Percentiles rank a stretch among this genome's conserved stretches.
Conservation (phyloP, 2,113 vertebrate species). For the Chaenocephalus aceratus region DNA sequence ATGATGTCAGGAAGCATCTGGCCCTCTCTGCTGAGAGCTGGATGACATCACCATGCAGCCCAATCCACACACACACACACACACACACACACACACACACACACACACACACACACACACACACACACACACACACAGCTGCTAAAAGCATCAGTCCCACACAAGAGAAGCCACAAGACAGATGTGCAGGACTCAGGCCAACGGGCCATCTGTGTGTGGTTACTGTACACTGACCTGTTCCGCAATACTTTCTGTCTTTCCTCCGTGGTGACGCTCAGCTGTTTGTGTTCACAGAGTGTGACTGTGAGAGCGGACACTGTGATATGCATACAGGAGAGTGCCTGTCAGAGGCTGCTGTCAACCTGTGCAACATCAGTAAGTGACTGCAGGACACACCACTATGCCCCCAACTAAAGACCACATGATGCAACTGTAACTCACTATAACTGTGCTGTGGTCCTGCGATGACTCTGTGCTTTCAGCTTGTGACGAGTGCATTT, state of each 20-base stretch:
- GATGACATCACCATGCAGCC: slow-evolving; percentile 59
- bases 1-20: slow-evolving; percentile 60
- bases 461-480: slow-evolving; percentile 1
- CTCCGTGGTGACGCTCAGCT: slow-evolving; percentile 17
- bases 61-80: slow-evolving; percentile 8
- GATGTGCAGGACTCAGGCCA: slow-evolving; percentile 58
- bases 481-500: slow-evolving; percentile 96
- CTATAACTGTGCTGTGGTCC: neutral
- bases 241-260: neutral
- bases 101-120: slow-evolving; percentile 16
- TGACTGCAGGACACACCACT: neutral
- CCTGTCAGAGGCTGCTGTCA: slow-evolving; percentile 82
- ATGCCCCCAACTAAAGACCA: neutral
- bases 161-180: slow-evolving; percentile 45
- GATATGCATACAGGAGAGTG: slow-evolving; percentile 93
- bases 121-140: slow-evolving; percentile 41
- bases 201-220: slow-evolving; percentile 27
- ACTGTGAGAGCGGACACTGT: slow-evolving; percentile 91
- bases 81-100: slow-evolving; percentile 10
- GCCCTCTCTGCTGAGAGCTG: slow-evolving; percentile 30
- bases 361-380: slow-evolving; percentile 85
- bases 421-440: neutral
- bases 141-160: slow-evolving; percentile 43
- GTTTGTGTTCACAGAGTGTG: slow-evolving; percentile 86
- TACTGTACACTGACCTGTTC: slow-evolving; percentile 20